Evolutionary conservation across 2,113 vertebrate species (phyloP).

Genomic region (Loxodonta africana): DNA sequence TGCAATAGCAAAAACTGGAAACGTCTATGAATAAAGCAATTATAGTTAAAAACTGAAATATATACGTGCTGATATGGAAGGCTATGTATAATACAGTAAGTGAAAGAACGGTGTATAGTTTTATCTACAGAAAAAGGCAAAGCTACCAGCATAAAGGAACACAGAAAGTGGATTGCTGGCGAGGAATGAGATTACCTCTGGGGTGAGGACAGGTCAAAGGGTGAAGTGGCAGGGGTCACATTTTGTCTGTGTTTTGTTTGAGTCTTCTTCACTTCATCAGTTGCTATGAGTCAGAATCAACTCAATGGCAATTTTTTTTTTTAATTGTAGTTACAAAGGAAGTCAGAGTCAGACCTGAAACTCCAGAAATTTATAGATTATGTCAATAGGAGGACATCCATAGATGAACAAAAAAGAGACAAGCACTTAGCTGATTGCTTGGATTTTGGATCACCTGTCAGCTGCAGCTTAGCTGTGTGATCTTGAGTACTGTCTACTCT

Average conservation of each 20-base stretch:
- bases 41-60: neutral
- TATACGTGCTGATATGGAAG: neutral
- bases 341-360: neutral
- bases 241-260: neutral
- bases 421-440: neutral
- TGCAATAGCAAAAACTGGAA: neutral
- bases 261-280: neutral
- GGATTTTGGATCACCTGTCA: neutral
- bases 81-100: neutral
- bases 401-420: neutral
- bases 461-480: neutral
- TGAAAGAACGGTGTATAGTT: neutral
- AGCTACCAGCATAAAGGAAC: neutral
- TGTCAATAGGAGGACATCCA: neutral
- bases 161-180: neutral
- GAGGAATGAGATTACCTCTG: neutral
- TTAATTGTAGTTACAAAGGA: neutral
- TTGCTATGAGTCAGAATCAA: neutral
- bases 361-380: neutral
- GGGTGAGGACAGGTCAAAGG: neutral
- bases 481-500: neutral
- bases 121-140: neutral
- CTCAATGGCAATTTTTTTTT: too few relatives aligned
- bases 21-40: slow-evolving; percentile 24
- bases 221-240: neutral